phyloP scores from a whole-genome alignment of 2,797 vertebrate genomes.

The Gymnocypris eckloni region DNA sequence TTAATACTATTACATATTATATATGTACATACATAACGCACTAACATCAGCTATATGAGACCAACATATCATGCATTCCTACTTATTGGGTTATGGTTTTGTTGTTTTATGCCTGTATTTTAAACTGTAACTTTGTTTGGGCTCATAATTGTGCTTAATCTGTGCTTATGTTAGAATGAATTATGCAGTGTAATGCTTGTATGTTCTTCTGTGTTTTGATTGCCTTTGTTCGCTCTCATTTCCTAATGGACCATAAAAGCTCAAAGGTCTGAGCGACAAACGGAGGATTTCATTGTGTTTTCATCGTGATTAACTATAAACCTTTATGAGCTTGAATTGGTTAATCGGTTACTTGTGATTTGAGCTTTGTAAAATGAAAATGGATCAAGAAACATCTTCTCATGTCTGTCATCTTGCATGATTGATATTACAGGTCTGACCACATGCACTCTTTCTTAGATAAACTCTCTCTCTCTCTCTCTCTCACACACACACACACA shows the following conservation, averaged over 20 bases:
- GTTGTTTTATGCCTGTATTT: not conserved
- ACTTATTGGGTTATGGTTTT: not conserved
- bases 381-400: not conserved
- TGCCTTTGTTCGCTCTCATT: slow-evolving; percentile 1
- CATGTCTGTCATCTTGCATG: not conserved
- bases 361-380: not conserved
- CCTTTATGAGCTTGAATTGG: slow-evolving; percentile 7
- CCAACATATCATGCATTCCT: not conserved
- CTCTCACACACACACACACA: not conserved
- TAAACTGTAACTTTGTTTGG: not conserved
- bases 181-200: not conserved
- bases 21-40: not conserved
- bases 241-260: not conserved
- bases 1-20: not conserved
- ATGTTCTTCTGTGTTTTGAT: not conserved
- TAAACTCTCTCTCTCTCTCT: not conserved
- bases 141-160: not conserved
- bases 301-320: slow-evolving; percentile 31
- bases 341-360: slow-evolving; percentile 31
- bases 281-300: not conserved
- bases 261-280: slow-evolving; percentile 20
- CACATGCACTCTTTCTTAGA: not conserved
- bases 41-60: not conserved
- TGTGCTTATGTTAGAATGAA: not conserved
- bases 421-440: slow-evolving; percentile 1